These are phyloP conservation scores for Alcis repandata DNA, from an alignment of 2,888 invertebrate species.

Conservation along the genomic window DNA sequence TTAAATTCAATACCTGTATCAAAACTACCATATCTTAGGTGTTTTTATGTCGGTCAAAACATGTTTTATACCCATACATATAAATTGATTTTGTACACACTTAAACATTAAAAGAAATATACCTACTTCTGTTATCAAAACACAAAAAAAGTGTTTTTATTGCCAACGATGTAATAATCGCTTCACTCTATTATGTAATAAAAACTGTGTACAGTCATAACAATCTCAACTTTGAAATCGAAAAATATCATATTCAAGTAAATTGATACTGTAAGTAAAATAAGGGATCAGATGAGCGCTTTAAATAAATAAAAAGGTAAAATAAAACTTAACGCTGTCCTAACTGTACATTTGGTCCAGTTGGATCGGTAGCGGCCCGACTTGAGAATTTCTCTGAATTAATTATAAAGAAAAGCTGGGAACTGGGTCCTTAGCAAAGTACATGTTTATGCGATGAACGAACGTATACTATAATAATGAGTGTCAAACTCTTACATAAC, in stretches of 20 bases:
- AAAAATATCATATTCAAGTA: slow-evolving; percentile 15
- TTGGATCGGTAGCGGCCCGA: slow-evolving; percentile 42
- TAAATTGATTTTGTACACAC: too few relatives aligned
- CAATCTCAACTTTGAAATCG: not conserved
- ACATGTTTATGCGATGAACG: slow-evolving; percentile 47
- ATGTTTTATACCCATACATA: too few relatives aligned
- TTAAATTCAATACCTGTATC: too few relatives aligned
- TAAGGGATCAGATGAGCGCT: slow-evolving; percentile 15
- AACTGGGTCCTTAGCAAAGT: slow-evolving; percentile 51
- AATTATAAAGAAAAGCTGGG: slow-evolving; percentile 64
- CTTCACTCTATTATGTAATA: not conserved
- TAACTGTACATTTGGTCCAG: slow-evolving; percentile 45
- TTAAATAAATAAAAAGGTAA: slow-evolving; percentile 40
- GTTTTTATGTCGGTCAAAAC: too few relatives aligned
- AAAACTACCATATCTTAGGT: too few relatives aligned
- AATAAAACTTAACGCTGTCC: slow-evolving; percentile 39
- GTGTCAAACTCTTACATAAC: slow-evolving; percentile 44
- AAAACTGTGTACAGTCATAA: not conserved
- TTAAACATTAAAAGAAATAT: too few relatives aligned
- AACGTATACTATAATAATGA: slow-evolving; percentile 32
- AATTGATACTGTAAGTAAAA: slow-evolving; percentile 21
- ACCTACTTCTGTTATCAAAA: too few relatives aligned
- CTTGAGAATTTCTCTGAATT: slow-evolving; percentile 60
- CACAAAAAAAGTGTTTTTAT: too few relatives aligned
- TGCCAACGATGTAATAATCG: too few relatives aligned